These are phyloP conservation scores for Saxidomus purpurata DNA, from an alignment of 1,140 invertebrate species.

Conservation along the genomic window DNA sequence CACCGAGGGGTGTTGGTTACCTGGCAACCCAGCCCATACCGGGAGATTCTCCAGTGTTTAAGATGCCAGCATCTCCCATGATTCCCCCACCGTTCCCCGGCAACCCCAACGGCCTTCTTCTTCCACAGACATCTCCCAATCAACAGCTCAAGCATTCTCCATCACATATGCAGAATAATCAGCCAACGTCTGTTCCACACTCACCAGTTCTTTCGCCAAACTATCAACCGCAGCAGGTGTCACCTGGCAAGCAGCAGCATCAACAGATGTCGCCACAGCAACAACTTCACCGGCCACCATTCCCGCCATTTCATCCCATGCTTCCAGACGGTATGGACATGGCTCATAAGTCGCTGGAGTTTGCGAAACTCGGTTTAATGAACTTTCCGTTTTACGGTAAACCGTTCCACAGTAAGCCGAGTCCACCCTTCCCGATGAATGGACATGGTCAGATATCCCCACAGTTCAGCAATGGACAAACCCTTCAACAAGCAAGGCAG, in stretches of 20 bases:
- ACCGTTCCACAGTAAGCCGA: slow-evolving; percentile 68
- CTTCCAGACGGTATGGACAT: slow-evolving; percentile 52
- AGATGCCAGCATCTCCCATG: slow-evolving; percentile 73
- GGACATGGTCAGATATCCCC: slow-evolving; percentile 66
- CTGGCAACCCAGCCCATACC: slow-evolving; percentile 75
- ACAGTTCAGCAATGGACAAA: slow-evolving; percentile 63
- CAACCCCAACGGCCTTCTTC: slow-evolving; percentile 71
- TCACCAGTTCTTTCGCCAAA: slow-evolving; percentile 65
- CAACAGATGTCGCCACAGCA: slow-evolving; percentile 70
- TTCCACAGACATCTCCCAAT: slow-evolving; percentile 54
- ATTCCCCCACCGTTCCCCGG: slow-evolving; percentile 71
- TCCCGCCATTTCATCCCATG: slow-evolving; percentile 52
- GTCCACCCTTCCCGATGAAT: slow-evolving; percentile 73
- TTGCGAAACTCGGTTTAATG: slow-evolving; percentile 60
- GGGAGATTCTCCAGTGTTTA: slow-evolving; percentile 77
- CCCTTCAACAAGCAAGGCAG: slow-evolving; percentile 65
- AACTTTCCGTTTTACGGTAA: slow-evolving; percentile 60
- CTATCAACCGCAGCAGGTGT: slow-evolving; percentile 50
- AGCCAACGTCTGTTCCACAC: slow-evolving; percentile 37
- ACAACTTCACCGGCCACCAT: slow-evolving; percentile 58
- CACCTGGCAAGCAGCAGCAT: slow-evolving; percentile 43
- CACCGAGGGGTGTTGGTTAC: slow-evolving; percentile 82
- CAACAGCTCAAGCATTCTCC: slow-evolving; percentile 61
- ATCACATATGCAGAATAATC: slow-evolving; percentile 18
- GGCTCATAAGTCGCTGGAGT: slow-evolving; percentile 54